These are phyloP conservation scores for Eremophila alpestris DNA, from an alignment of 2,797 vertebrate genomes.

Conservation along the genomic window DNA sequence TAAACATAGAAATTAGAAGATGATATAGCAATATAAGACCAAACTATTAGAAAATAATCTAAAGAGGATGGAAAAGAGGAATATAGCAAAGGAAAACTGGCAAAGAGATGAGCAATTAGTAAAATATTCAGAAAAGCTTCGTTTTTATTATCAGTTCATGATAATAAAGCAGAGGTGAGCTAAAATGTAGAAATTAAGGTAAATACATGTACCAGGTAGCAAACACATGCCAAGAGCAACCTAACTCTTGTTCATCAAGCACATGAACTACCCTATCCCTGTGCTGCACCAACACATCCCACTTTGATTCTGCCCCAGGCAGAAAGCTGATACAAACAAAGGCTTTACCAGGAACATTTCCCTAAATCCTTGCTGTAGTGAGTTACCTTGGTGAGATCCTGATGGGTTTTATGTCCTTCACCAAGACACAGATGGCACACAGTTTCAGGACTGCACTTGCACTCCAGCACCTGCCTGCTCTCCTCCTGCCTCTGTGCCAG, in stretches of 20 bases:
- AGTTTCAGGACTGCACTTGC: neutral
- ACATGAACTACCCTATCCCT: neutral
- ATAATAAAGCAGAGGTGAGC: neutral
- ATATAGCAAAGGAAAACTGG: neutral
- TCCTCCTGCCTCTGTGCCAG: neutral
- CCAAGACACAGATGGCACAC: accelerated
- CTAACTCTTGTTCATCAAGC: neutral
- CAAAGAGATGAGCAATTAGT: neutral
- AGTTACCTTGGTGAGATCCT: neutral
- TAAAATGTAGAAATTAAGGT: neutral
- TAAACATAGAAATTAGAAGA: neutral
- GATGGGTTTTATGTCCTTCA: neutral
- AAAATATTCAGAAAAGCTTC: neutral
- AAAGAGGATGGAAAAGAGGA: neutral
- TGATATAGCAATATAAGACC: neutral
- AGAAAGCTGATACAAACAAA: neutral
- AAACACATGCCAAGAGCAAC: neutral
- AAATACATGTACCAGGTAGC: neutral
- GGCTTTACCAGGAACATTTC: neutral
- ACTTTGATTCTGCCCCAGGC: neutral
- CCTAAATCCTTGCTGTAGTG: too few species aligned
- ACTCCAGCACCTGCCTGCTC: neutral
- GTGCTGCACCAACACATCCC: neutral
- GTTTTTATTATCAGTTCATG: neutral
- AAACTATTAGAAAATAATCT: neutral